Evolutionary conservation across 1,140 invertebrate species (phyloP).

Genomic region (Brachionus paranguensis): DNA sequence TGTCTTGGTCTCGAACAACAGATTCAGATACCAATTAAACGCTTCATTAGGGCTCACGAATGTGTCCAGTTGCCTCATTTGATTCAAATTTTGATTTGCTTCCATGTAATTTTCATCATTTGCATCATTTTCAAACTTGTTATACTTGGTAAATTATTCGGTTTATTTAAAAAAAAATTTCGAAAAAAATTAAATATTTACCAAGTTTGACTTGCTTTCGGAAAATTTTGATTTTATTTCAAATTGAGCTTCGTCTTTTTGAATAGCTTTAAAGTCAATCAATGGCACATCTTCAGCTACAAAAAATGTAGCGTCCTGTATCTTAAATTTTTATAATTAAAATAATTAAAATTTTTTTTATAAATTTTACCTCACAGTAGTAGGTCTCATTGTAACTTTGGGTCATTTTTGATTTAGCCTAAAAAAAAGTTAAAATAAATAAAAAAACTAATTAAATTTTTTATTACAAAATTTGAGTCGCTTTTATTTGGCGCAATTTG

Average conservation of each 20-base stretch:
- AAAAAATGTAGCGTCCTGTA: background rate
- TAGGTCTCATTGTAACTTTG: background rate
- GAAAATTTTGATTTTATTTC: background rate
- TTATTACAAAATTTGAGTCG: background rate
- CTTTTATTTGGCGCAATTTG: background rate
- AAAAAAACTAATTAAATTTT: background rate
- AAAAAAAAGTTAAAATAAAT: background rate
- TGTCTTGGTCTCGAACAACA: background rate
- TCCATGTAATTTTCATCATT: background rate
- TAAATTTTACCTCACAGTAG: background rate
- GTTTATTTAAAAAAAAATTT: background rate
- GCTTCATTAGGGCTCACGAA: slow-evolving; percentile 7
- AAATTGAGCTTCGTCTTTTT: background rate
- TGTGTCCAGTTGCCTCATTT: background rate
- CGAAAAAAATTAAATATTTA: background rate
- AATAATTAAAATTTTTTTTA: background rate
- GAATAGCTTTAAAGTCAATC: background rate
- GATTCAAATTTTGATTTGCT: background rate
- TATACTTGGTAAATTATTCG: slow-evolving; percentile 9
- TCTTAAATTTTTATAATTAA: background rate
- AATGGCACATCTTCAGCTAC: background rate
- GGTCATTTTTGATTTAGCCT: background rate
- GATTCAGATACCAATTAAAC: slow-evolving; percentile 18
- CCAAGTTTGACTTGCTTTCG: slow-evolving; percentile 12
- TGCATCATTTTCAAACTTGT: slow-evolving; percentile 10